These are phyloP conservation scores for Sipunculus nudus DNA, from an alignment of 2,888 invertebrate genomes.

Conservation along the genomic window DNA sequence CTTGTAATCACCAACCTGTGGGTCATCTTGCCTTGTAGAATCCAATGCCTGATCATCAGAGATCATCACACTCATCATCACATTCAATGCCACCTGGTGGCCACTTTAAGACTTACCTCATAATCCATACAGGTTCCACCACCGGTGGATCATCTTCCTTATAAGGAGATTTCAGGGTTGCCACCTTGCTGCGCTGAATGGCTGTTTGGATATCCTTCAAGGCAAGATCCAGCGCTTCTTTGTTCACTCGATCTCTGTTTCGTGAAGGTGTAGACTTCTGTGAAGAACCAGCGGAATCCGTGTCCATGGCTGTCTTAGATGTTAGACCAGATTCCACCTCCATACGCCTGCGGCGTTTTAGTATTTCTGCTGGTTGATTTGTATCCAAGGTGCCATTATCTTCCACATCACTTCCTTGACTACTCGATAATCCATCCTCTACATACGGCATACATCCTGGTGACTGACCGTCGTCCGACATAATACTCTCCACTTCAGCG, in stretches of 20 bases:
- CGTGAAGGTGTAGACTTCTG: background rate
- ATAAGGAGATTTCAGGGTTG: slow-evolving; percentile 44
- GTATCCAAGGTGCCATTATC: slow-evolving; percentile 70
- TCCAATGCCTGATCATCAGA: no score
- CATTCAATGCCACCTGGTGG: no score
- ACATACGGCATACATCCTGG: slow-evolving; percentile 80
- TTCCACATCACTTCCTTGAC: slow-evolving; percentile 91
- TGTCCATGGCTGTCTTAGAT: background rate
- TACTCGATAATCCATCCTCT: slow-evolving; percentile 93
- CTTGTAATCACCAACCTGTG: no score
- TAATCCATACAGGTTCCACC: slow-evolving; percentile 61
- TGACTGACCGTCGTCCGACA: slow-evolving; percentile 53
- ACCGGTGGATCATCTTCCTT: slow-evolving; percentile 6
- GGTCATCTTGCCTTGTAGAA: no score
- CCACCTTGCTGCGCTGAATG: slow-evolving; percentile 74
- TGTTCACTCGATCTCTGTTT: slow-evolving; percentile 51
- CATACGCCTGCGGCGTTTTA: slow-evolving; percentile 71
- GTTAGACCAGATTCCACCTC: background rate
- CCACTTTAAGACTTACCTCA: slow-evolving; percentile 62
- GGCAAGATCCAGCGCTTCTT: slow-evolving; percentile 68
- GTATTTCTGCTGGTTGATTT: slow-evolving; percentile 73
- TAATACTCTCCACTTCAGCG: slow-evolving; percentile 79
- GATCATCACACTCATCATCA: no score
- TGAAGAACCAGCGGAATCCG: background rate
- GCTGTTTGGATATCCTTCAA: slow-evolving; percentile 86